Conservation (phyloP, 2,888 invertebrate species). For the Petrolisthes cinctipes region DNA sequence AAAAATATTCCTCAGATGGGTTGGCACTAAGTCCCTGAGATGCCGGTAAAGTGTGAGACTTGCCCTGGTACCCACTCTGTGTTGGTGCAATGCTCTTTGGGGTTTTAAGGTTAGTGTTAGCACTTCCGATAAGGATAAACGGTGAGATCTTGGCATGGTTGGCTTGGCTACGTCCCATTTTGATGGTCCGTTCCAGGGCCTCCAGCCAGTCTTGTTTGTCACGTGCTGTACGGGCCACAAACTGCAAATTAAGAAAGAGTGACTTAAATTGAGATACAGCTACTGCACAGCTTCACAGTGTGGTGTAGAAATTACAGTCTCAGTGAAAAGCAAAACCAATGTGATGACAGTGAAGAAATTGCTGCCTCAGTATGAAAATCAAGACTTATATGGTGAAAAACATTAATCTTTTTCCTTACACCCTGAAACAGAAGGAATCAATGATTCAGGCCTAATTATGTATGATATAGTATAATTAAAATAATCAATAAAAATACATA, state of each 20-base stretch:
- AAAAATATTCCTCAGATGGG: constrained; percentile 31
- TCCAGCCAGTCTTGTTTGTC: constrained; percentile 47
- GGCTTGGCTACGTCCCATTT: not conserved
- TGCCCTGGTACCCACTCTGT: not conserved
- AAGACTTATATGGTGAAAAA: no score
- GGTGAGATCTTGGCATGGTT: not conserved
- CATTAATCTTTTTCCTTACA: no score
- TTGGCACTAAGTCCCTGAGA: not conserved
- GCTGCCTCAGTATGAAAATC: no score
- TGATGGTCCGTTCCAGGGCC: constrained; percentile 32
- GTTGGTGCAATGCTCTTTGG: not conserved
- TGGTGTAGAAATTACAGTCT: no score
- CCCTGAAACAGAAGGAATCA: no score
- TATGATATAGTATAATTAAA: no score
- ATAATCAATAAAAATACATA: no score
- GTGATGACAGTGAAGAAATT: no score
- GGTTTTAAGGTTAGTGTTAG: not conserved
- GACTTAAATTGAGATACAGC: no score
- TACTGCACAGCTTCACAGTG: no score
- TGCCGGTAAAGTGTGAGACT: not conserved
- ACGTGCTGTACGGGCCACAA: constrained; percentile 45
- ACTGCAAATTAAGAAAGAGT: constrained; percentile 1
- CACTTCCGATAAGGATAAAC: not conserved
- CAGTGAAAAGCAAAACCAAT: no score
- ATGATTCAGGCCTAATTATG: no score